Base-by-base conservation (phyloP, 64 coral and sea anemone genomes). In the Pachyseris speciosa region DNA sequence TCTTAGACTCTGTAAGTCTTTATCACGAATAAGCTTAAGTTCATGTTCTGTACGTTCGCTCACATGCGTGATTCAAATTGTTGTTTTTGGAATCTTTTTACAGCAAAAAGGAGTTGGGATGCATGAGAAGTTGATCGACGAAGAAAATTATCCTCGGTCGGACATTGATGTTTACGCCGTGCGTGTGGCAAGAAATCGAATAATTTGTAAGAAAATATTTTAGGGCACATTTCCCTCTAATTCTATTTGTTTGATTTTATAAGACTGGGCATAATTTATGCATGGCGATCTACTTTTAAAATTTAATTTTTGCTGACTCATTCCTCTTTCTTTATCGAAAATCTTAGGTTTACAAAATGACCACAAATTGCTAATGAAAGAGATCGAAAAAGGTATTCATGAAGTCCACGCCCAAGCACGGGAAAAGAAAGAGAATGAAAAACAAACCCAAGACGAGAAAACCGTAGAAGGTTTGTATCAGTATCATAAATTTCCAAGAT, bases 91-190 rank as follows among this genome's bases (percentile, higher is more conserved):
- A 2, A 17, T 44, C 4, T 61, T 61, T 73, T 64, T 73, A 52
- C 68, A 98, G 96, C 96, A 98, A 98, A 92, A 94, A 83, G 90
- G 75, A 34, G 93, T 98, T 22, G 96, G 96, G 49, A 98, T 98
- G 96, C 42, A 78, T 24, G 89, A 60, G n/a, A 95, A 87, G 50
- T 57, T 99, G 33, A 88, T 99, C 3, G 96, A 99, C 44, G 59
- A 65, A 16, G 93, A 99, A 25, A 94, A 87, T 69, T 99, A 95
- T 57, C 96, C 96, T 28, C 84, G 96, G 27, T 88, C 70, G 69
- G 96, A 99, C 31, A 93, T 99, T 76, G 96, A 99, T 83, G 86
- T 99, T 39, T 92, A 99, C 47, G 39, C 96, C 27, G 96, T 99
- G 4, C 67, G 96, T 63, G 89, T 92, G 37, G 96, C 96, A 89